These are phyloP conservation scores for Eudorcas thomsonii DNA, from an alignment of 2,113 vertebrate species.

Conservation along the genomic window DNA sequence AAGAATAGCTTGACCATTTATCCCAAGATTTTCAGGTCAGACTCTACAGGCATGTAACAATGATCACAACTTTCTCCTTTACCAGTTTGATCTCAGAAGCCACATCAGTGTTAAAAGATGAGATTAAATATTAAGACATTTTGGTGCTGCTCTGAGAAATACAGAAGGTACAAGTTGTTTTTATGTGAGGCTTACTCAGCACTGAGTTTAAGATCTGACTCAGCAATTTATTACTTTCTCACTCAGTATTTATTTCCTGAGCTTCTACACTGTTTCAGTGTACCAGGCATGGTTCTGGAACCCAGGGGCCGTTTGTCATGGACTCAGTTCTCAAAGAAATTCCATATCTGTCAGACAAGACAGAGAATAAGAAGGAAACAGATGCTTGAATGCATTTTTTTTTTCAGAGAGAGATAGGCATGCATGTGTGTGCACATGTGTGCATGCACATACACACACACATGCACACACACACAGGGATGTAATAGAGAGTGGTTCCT, in stretches of 20 bases:
- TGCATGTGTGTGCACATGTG: rapidly evolving
- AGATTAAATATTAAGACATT: not conserved
- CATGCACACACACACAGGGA: not conserved
- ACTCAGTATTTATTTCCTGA: not conserved
- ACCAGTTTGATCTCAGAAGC: not conserved
- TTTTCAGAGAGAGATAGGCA: not conserved
- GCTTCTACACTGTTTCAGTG: not conserved
- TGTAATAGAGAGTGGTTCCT: not conserved
- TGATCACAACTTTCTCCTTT: not conserved
- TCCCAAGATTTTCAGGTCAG: not conserved
- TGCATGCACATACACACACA: too few species aligned
- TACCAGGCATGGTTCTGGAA: not conserved
- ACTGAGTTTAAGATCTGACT: not conserved
- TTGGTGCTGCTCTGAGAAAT: not conserved
- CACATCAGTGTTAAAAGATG: not conserved
- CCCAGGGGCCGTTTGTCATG: not conserved
- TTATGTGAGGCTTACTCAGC: not conserved
- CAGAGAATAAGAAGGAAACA: not conserved
- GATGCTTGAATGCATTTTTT: not conserved
- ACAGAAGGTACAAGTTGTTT: not conserved
- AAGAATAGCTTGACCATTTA: not conserved
- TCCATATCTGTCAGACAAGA: not conserved
- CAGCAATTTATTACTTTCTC: not conserved
- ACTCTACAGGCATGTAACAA: not conserved
- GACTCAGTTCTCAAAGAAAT: not conserved